Evolutionary conservation across 2,888 invertebrate genomes (phyloP), one percentile per base, ranked within the genome.

Genomic region (Scaeva pyrastri): DNA sequence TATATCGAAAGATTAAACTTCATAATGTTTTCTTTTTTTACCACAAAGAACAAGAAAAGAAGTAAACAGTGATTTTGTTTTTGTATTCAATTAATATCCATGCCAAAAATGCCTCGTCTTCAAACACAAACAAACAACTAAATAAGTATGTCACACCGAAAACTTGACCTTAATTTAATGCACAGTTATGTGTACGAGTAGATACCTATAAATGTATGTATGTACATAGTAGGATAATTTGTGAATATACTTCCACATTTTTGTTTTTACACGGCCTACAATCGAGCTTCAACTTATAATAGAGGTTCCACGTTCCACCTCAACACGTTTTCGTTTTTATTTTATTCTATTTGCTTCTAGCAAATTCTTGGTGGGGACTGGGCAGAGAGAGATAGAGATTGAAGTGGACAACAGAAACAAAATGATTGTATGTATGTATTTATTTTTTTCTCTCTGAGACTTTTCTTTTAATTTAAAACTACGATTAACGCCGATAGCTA

Each of bases 101-200:
- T 41, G 12, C 21, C 14, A 60, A 60, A 60, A 50, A 73, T 16
- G n/a, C 56, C 45, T 52, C 48, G 14, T 36, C 55, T 56, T 36
- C 14, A 41, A 41, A 58, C 45, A 76, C 39, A 39, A 48, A 56
- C 66, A 43, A 58, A 68, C 66, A 66, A 19, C 11, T 26, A 12
- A 36, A 72, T 58, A 75, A 72, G 77, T 82, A 43, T 83, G 83
- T 74, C 83, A 78, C 73, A 48, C 50, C 62, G 48, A 70, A 73
- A 78, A 83, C 83, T 83, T 83, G 83, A 83, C 83, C 83, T 74
- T 78, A 83, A 83, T 83, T 78, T 70, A 81, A 48, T 81, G 58
- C 62, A 75, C 81, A 71, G 81, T 81, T 75, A 75, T 62, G 45
- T 70, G 48, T 75, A 75, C 55, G 45, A 64, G 48, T 75, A 55